Percentiles rank a stretch among this genome's conserved stretches.
phyloP scores from a whole-genome alignment of 2,888 invertebrate species.

The Argyresthia albistria region DNA sequence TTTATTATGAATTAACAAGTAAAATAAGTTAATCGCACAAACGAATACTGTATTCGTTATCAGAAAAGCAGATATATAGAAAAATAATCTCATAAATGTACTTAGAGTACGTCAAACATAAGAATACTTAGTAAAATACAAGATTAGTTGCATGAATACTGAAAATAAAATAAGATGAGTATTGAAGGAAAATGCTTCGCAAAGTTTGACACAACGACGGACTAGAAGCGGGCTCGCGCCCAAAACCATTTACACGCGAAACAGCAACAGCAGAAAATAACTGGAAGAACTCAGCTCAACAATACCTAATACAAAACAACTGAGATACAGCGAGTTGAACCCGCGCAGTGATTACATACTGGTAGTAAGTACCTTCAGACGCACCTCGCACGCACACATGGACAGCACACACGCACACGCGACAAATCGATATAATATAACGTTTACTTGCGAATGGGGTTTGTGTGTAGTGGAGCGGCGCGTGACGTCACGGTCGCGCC shows the following conservation, averaged over 20 bases:
- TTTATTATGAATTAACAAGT: not conserved
- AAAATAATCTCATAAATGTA: not conserved
- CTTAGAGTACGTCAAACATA: not conserved
- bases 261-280: no score
- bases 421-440: conserved; percentile 18
- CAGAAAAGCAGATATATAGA: not conserved
- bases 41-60: not conserved
- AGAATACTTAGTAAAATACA: not conserved
- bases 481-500: conserved; percentile 19
- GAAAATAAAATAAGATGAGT: conserved; percentile 26
- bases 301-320: not conserved
- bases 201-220: conserved; percentile 29
- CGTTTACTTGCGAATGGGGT: conserved; percentile 46
- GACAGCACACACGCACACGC: conserved; percentile 13
- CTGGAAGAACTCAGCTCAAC: not conserved
- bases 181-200: conserved; percentile 23
- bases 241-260: no score
- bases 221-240: conserved; percentile 34
- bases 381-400: conserved; percentile 7
- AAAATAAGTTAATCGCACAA: conserved; percentile 6
- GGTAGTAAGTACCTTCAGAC: not conserved
- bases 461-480: conserved; percentile 17
- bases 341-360: no score
- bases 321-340: not conserved
- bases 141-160: conserved; percentile 8